These are phyloP conservation scores for Thamnophis sirtalis DNA, from an alignment of 2,113 vertebrate genomes.

Conservation along the genomic window DNA sequence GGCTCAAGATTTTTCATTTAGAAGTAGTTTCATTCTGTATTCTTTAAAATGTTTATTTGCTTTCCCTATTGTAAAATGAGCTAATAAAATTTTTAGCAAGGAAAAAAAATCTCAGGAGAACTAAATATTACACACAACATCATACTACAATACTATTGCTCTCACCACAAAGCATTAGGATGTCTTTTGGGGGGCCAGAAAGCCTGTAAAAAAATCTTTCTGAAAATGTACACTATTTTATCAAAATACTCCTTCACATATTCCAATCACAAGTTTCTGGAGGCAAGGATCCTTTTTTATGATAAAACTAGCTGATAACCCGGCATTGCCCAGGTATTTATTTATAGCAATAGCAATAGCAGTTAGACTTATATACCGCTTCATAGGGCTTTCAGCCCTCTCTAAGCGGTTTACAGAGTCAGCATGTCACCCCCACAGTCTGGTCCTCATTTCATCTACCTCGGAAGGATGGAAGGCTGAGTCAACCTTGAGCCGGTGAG, in stretches of 20 bases:
- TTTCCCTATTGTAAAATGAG: not conserved
- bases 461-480: no score
- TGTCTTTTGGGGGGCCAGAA: not conserved
- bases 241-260: not conserved
- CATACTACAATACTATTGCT: not conserved
- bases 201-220: not conserved
- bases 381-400: no score
- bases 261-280: not conserved
- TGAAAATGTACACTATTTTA: not conserved
- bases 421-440: no score
- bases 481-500: no score
- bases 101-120: not conserved
- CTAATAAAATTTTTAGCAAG: not conserved
- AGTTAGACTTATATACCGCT: no score
- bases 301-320: not conserved
- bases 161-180: not conserved
- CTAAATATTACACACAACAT: not conserved
- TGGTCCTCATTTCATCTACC: no score
- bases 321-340: no score
- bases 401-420: no score
- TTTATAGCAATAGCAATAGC: no score
- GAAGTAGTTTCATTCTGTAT: not conserved
- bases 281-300: not conserved
- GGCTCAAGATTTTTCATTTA: not conserved
- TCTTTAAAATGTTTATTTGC: not conserved